Evolutionary conservation across 1,140 invertebrate species (phyloP).

Genomic region (Reticulitermes speratus): DNA sequence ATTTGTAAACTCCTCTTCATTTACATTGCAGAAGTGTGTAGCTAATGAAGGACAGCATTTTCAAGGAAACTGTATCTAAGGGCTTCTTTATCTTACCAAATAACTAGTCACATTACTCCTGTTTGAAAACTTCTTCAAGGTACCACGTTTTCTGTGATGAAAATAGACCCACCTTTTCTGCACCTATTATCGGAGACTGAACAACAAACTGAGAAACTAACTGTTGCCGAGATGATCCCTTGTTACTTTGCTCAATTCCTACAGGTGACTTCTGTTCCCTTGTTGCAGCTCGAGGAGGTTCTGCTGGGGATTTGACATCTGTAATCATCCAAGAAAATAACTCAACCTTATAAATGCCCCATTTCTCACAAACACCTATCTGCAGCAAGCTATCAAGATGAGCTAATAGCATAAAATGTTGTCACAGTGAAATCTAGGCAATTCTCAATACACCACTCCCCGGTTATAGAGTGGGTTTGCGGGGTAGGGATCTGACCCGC

Average conservation of each 20-base stretch:
- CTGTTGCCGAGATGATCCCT: background rate
- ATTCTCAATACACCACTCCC: too few species aligned
- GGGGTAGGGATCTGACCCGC: too few species aligned
- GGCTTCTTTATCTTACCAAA: background rate
- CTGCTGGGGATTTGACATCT: conserved; percentile 14
- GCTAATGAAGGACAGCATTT: too few species aligned
- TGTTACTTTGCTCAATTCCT: background rate
- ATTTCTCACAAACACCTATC: background rate
- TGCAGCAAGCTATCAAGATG: too few species aligned
- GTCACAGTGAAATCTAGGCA: too few species aligned
- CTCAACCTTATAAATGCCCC: background rate
- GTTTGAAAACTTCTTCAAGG: too few species aligned
- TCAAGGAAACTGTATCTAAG: background rate
- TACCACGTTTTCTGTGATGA: background rate
- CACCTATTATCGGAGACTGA: background rate
- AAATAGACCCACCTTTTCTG: conserved; percentile 18
- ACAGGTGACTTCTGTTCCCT: background rate
- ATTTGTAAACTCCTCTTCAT: too few species aligned
- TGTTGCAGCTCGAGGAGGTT: background rate
- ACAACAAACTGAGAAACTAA: background rate
- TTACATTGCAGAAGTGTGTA: too few species aligned
- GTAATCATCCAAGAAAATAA: background rate
- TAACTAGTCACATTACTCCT: background rate
- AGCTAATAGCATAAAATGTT: too few species aligned
- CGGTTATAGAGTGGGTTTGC: too few species aligned